Percentiles rank a stretch among this genome's conserved stretches.
Conservation (phyloP, 2,888 invertebrate species). For the Volucella inflata region DNA sequence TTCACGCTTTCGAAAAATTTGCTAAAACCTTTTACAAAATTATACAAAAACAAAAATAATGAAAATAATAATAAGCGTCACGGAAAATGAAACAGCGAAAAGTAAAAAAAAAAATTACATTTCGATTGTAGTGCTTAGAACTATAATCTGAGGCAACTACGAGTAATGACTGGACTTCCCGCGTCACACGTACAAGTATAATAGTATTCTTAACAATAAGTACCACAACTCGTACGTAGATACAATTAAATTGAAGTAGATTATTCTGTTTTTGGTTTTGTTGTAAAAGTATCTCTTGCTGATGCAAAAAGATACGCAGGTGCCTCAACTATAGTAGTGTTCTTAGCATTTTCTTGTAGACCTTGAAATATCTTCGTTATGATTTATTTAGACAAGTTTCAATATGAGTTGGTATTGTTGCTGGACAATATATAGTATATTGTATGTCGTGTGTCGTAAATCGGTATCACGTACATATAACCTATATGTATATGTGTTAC, state of each 20-base stretch:
- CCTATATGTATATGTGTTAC: background rate
- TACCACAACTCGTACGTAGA: conserved; percentile 13
- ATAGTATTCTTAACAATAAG: conserved; percentile 29
- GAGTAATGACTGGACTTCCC: conserved; percentile 53
- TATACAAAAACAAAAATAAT: conserved; percentile 13
- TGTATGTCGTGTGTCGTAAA: too few species aligned
- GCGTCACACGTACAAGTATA: conserved; percentile 32
- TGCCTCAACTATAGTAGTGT: conserved; percentile 44
- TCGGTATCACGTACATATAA: too few species aligned
- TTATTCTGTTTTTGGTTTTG: conserved; percentile 23
- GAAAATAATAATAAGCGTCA: conserved; percentile 15
- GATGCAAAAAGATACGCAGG: conserved; percentile 44
- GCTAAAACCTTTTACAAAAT: background rate
- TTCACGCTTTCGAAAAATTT: conserved; percentile 48
- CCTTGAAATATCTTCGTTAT: conserved; percentile 69
- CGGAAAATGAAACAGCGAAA: background rate
- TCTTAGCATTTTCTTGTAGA: conserved; percentile 43
- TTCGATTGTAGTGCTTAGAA: conserved; percentile 49
- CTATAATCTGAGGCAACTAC: conserved; percentile 1
- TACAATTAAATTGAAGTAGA: conserved; percentile 24
- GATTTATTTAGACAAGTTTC: conserved; percentile 33
- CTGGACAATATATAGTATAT: conserved; percentile 28
- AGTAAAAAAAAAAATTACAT: conserved; percentile 34
- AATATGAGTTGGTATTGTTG: conserved; percentile 11
- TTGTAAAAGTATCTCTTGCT: conserved; percentile 6